Evolutionary conservation across 1,140 invertebrate species (phyloP), one percentile per base, ranked within the genome.

Genomic region (Kradibia gibbosae): DNA sequence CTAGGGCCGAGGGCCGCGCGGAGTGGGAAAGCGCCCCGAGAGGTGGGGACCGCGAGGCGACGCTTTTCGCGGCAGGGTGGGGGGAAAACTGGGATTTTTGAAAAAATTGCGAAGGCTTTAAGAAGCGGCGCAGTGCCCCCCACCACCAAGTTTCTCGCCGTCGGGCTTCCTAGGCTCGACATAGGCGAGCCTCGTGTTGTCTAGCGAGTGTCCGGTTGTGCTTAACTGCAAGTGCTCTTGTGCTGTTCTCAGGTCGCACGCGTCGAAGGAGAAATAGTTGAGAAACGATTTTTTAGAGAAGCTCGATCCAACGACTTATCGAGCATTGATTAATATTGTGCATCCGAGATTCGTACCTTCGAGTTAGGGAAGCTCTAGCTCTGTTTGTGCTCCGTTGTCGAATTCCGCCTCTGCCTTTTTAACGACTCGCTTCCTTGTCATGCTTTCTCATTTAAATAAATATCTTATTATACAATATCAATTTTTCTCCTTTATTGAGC

Each of bases 21-120:
- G 55, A 83, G 84, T 85, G 85, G 83, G 34, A 80, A 82, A 82
- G 74, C n/a, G 57, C 57, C 70, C 25, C 55, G 28, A 71, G 57
- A 57, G 57, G 62, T 57, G 53, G 71, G 76, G 72, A 50, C 50
- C 42, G n/a, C 60, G 70, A 78, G 70, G 82, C 71, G 82, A 81
- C 72, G 84, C 74, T 57, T 75, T 75, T 31, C 73, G 80, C 70
- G 60, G 60, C 55, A 13, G 73, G 2, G 50, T 57, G 87, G 85
- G 85, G 90, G 89, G 87, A 79, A 76, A 82, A 78, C 84, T 83
- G 80, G 83, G 71, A 84, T 85, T 90, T 91, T 91, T 89, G 89
- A 91, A 91, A 91, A 91, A 91, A 90, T 85, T 88, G 88, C 87
- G 85, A 90, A 89, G 89, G 88, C 89, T 91, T 90, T 91, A 91